Percentiles rank a stretch among this genome's conserved stretches.
Evolutionary conservation across 2,113 vertebrate species (phyloP).

Genomic region (Centrocercus urophasianus): DNA sequence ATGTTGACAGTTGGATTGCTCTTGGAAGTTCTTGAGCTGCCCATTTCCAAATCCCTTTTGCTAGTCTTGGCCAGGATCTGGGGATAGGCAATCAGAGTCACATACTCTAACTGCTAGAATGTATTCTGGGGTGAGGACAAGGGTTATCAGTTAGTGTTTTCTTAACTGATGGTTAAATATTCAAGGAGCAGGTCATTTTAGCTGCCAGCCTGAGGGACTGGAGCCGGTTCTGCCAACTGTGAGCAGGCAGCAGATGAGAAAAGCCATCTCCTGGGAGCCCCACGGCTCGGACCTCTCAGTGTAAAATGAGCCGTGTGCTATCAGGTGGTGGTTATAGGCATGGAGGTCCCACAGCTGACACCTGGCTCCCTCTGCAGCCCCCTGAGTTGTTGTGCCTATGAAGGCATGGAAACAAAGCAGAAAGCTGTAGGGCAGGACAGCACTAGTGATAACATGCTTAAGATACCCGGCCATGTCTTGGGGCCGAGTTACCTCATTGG

Average conservation of each 20-base stretch:
- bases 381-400: not conserved
- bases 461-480: not conserved
- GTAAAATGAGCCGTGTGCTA: not conserved
- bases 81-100: not conserved
- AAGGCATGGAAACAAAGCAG: not conserved
- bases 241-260: not conserved
- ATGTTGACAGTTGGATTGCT: not conserved
- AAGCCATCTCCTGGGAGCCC: not conserved
- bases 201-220: not conserved
- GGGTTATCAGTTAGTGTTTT: not conserved
- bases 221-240: not conserved
- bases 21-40: not conserved
- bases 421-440: not conserved
- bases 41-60: fast-evolving
- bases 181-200: not conserved
- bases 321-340: not conserved
- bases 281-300: not conserved
- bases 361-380: not conserved
- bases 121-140: not conserved
- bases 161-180: not conserved
- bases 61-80: not conserved
- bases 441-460: fast-evolving
- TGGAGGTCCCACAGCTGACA: not conserved
- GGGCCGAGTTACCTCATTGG: not conserved
- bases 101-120: not conserved